Evolutionary conservation across 1,140 invertebrate genomes (phyloP), one percentile per base, ranked within the genome.

Genomic region (Bombus superbus): DNA sequence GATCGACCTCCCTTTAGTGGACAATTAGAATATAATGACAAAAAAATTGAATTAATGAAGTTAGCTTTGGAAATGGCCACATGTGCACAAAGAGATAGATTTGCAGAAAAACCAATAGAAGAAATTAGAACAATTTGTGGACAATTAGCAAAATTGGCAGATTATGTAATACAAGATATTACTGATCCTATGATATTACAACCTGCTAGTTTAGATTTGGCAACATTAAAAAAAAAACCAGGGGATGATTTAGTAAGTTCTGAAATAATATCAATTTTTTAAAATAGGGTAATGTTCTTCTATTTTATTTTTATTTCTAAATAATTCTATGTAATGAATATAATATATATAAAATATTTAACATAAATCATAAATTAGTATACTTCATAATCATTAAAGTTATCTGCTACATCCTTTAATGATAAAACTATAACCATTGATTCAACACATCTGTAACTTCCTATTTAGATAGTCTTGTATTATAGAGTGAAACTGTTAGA

Each of bases 171-270:
- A 86, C 97, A 98, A 95, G 97, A 98, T 90, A 97, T 97, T 81
- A 96, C 96, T 85, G 98, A 99, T 96, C 98, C 98, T 9, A 96
- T 98, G 95, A 97, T 98, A 85, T 95, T 99, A 72, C 98, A 99
- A 94, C 98, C 98, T 18, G 97, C 98, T 11, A 97, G 97, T 32
- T 95, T 99, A 66, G 98, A 98, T 95, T 95, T 98, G 72, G 98
- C 98, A 28, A 98, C 97, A 28, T 96, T 99, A 79, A 98, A 98
- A 89, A 98, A 98, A 93, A 97, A 97, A 96, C 96, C 97, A 94
- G 95, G 97, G 95, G 96, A 97, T 93, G 96, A 97, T 94, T 94
- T 97, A 93, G 97, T 97, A 94, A 93, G 91, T 86, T 44, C 66
- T 22, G n/a, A 71, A 42, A 32, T 69, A 35, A 68, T 59, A 28